Percentiles rank a stretch among this genome's conserved stretches.
phyloP scores from a whole-genome alignment of 2,113 vertebrate genomes.

The Myiagra hebetior region DNA sequence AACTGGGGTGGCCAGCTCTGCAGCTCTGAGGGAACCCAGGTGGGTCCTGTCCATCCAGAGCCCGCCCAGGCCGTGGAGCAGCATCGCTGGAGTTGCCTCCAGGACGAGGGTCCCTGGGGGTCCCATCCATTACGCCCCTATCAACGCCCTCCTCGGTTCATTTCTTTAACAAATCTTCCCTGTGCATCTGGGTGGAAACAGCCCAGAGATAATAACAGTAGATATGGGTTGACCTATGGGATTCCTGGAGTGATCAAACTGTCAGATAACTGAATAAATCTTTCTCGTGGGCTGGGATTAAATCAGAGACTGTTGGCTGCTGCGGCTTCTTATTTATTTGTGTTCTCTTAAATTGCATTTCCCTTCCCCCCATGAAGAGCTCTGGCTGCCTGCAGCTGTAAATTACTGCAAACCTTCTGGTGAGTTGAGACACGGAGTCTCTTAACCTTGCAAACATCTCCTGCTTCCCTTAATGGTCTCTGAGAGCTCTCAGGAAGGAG shows the following conservation, averaged over 20 bases:
- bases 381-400: slow-evolving; percentile 29
- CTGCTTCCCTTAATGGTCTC: not conserved
- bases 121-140: not conserved
- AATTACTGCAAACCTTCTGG: slow-evolving; percentile 47
- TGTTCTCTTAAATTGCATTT: slow-evolving; percentile 46
- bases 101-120: not conserved
- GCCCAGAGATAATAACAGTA: slow-evolving; percentile 31
- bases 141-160: not conserved
- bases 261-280: slow-evolving; percentile 63
- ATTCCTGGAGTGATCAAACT: slow-evolving; percentile 54
- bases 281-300: slow-evolving; percentile 47
- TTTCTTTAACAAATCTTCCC: not conserved
- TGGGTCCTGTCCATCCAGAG: not conserved
- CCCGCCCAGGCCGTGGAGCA: not conserved
- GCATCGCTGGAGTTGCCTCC: not conserved
- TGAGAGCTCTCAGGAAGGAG: not conserved
- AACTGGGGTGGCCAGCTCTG: not conserved
- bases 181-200: not conserved
- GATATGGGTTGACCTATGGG: slow-evolving; percentile 45
- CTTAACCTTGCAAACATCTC: slow-evolving; percentile 61
- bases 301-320: slow-evolving; percentile 48
- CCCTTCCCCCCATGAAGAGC: slow-evolving; percentile 36
- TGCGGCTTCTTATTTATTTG: slow-evolving; percentile 47
- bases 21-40: accelerated
- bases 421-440: not conserved